Percentiles rank a stretch among this genome's conserved stretches.
These are phyloP conservation scores for Chrysochloris asiatica DNA, from an alignment of 2,113 vertebrate species.

Conservation along the genomic window DNA sequence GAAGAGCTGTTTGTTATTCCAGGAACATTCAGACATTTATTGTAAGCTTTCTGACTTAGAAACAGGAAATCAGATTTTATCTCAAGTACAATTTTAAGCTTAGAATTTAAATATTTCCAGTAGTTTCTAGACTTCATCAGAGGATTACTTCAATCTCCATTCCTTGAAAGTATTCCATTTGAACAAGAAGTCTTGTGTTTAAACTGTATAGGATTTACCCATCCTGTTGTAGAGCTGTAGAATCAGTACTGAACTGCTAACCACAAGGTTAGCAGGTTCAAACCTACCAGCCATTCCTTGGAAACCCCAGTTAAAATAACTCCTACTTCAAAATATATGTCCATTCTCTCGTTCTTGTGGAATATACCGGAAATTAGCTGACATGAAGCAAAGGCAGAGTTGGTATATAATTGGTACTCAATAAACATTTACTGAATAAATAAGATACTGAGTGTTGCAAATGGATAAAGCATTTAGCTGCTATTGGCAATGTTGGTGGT, in stretches of 20 bases:
- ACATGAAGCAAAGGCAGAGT: neutral
- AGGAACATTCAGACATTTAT: constrained; percentile 42
- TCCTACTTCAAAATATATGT: neutral
- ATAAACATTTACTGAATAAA: no score
- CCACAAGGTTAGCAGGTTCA: no score
- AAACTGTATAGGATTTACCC: neutral
- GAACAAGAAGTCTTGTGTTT: constrained; percentile 38
- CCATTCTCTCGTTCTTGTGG: neutral
- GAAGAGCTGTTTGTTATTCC: constrained; percentile 56
- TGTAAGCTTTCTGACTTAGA: constrained; percentile 58
- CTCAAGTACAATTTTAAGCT: constrained; percentile 58
- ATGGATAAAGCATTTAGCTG: neutral
- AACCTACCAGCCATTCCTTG: no score
- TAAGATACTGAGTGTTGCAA: neutral
- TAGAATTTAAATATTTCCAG: constrained; percentile 53
- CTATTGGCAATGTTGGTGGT: neutral
- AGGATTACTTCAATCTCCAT: neutral
- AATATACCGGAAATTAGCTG: constrained; percentile 51
- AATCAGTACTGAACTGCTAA: no score
- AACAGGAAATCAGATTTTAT: constrained; percentile 68
- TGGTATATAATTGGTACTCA: no score
- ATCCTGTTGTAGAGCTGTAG: no score
- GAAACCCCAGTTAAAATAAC: constrained; percentile 31
- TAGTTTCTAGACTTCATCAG: constrained; percentile 53
- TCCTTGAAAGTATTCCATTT: constrained; percentile 55